Evolutionary conservation across 2,113 vertebrate species (phyloP), one percentile per base, ranked within the genome.

Genomic region (Puma concolor): DNA sequence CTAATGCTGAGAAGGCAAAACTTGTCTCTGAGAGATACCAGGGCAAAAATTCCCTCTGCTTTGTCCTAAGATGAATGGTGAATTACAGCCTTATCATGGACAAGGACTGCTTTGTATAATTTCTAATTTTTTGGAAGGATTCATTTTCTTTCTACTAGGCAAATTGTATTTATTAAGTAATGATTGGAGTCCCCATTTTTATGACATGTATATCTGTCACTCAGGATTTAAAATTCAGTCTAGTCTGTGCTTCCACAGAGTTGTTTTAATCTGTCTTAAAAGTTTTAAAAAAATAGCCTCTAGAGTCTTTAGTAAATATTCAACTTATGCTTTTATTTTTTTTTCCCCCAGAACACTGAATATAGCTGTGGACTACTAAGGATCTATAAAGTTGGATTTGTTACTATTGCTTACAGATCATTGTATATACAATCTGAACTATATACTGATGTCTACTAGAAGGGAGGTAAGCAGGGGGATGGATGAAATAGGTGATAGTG

Each of bases 281-380:
- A 36, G 38, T 25, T 25, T 77, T 23, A 76, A 76, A 84, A 86
- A 89, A 88, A 31, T 2, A 83, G 29, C 41, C 19, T 72, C 5
- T 72, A 13, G 13, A 88, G 9, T 77, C 71, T 97, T 88, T 67
- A 80, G 54, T 52, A 92, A 89, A 95, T 81, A 33, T 15, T 91
- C 27, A 92, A 9, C 44, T 79, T 95, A 57, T 7, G 3, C 3
- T 64, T 93, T 79, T 72, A 79, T 44, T 91, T 94, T 79, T 77
- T 50, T 27, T 15, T 38, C 12, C 11, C 29, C 79, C 17, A 16
- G 83, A 96, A 57, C 29, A 54, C 25, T 31, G 27, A 84, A 14
- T 54, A 54, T 67, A 54, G 36, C 15, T 88, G 31, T 31, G 21
- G 41, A 69, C 23, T 14, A n/a, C 41, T 83, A 44, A 92, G 9